Base-by-base conservation (phyloP, 2,888 invertebrate genomes). In the Mystacides longicornis region DNA sequence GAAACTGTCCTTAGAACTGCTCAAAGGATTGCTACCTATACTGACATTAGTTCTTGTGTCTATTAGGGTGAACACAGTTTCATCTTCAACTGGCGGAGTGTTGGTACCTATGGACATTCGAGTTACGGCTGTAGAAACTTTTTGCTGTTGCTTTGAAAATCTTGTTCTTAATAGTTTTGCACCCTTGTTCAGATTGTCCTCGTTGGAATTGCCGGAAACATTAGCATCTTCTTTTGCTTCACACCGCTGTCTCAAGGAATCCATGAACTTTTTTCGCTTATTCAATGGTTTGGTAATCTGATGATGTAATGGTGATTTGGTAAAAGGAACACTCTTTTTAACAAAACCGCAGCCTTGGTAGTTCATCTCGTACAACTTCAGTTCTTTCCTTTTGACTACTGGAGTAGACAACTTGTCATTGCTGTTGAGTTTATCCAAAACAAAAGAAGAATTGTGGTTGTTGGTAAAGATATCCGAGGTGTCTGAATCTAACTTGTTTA, bases 271-370 rank as follows among this genome's bases (percentile, higher is more conserved):
- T 64, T 78, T 74, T 61, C 77, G 70, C 63, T 75, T 71, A 62
- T 76, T 74, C 47, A 75, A 65, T n/a, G n/a, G n/a, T n/a, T n/a
- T n/a, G n/a, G n/a, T n/a, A n/a, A n/a, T n/a, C n/a, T n/a, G n/a
- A n/a, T n/a, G n/a, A n/a, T n/a, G n/a, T n/a, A n/a, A n/a, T 62
- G 74, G 75, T 63, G 76, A 69, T 63, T 79, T 78, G 23, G 78
- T 77, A 61, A 78, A 79, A 47, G 79, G 78, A 53, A 77, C 75
- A 61, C 78, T 78, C 66, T 80, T 80, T 64, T 80, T 81, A 47
- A 77, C 80, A 65, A 77, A 79, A 56, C 80, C 80, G 52, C 77
- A 75, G 45, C 77, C 76, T 49, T 74, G 70, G 64, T 74, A 79
- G 52, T 71, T 68, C 59, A 64, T 63, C 60, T 66, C 64, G 54